Percentiles rank a stretch among this genome's conserved stretches.
These are phyloP conservation scores for Drosophila hamatofila DNA, from an alignment of 2,888 invertebrate species.

Conservation along the genomic window DNA sequence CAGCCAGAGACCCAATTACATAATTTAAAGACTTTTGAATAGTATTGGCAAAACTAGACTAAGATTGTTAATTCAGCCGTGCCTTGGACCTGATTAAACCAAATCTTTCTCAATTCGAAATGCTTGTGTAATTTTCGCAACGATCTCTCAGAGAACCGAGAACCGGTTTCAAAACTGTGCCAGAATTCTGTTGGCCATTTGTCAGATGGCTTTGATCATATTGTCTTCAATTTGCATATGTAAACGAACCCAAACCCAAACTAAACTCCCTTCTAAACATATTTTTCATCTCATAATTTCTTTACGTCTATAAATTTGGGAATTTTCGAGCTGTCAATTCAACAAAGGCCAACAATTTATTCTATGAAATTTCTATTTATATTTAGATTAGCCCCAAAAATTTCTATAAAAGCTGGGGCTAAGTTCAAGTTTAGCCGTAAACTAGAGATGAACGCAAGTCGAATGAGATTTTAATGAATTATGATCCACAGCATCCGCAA, in stretches of 20 bases:
- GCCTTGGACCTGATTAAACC: slow-evolving; percentile 44
- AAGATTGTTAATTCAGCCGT: slow-evolving; percentile 36
- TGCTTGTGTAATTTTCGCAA: slow-evolving; percentile 48
- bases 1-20: slow-evolving; percentile 65
- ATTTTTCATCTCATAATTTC: slow-evolving; percentile 16
- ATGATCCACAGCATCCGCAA: not conserved
- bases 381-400: slow-evolving; percentile 10
- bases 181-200: slow-evolving; percentile 37
- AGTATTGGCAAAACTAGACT: slow-evolving; percentile 38
- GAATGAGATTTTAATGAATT: not conserved
- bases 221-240: slow-evolving; percentile 20
- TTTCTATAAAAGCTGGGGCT: not conserved
- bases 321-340: slow-evolving; percentile 22
- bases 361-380: slow-evolving; percentile 31
- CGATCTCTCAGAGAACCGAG: slow-evolving; percentile 38
- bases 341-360: slow-evolving; percentile 4
- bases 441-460: not conserved
- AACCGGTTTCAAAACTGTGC: slow-evolving; percentile 58
- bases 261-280: slow-evolving; percentile 10
- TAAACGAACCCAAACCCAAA: slow-evolving; percentile 7
- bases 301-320: not conserved
- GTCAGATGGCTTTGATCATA: slow-evolving; percentile 26
- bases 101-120: slow-evolving; percentile 46
- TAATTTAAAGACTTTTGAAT: slow-evolving; percentile 45
- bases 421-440: slow-evolving; percentile 15